Evolutionary conservation across 2,888 invertebrate genomes (phyloP), one percentile per base, ranked within the genome.

Genomic region (Mimumesa dahlbomi): DNA sequence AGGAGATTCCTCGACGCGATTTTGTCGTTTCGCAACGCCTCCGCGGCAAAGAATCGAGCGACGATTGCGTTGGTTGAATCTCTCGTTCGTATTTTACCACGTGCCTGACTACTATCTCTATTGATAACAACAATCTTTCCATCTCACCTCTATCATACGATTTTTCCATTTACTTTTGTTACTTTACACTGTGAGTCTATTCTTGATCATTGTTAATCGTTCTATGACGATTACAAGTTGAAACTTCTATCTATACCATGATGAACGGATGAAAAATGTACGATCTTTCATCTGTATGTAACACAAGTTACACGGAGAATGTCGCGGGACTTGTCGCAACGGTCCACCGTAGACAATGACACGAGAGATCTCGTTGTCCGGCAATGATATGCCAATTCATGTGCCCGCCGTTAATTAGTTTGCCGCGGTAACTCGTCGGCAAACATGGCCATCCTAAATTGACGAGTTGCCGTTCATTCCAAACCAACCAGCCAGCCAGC

Each of bases 381-480:
- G 31, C 63, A 59, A 63, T 46, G 49, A 42, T 54, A 57, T 46
- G 31, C 40, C 63, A 57, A 40, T 57, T 53, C 31, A 14, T 16
- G 56, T 25, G 29, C 56, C 45, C 38, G 34, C 34, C 49, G 46
- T 64, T 59, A 56, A 72, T 64, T 72, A 70, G 64, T 66, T 66
- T 25, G 58, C 31, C 54, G 40, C 56, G 38, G 62, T 53, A 63
- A 70, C 52, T 54, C 64, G 40, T 58, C 59, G 53, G 36, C 25
- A 22, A 58, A 38, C 57, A 18, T 40, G 40, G 25, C 25, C 53
- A 16, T 50, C 0, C n/a, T 14, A 43, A 59, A 81, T 79, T 78
- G 78, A 79, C 81, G 73, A 77, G 74, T 76, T 75, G 77, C 68
- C 72, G 74, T 75, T 77, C 67, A 70, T 77, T 77, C 61, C 25